Evolutionary conservation across 2,113 vertebrate species (phyloP).

Genomic region (Cyanoramphus novaezelandiae): DNA sequence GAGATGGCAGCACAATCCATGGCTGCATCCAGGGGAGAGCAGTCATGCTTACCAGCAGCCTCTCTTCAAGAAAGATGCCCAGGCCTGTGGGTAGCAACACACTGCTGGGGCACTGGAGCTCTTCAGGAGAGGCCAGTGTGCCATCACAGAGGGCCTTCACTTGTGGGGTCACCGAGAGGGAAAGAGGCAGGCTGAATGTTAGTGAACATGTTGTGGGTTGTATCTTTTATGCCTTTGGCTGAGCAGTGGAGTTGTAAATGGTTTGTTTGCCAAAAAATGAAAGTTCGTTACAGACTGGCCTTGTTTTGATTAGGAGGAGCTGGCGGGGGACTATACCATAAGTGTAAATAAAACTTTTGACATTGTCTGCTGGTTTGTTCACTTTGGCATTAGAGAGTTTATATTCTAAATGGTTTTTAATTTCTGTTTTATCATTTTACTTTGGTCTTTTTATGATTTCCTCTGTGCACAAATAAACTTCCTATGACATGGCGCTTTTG

Average conservation of each 20-base stretch:
- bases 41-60: neutral
- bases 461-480: neutral
- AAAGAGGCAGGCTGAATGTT: neutral
- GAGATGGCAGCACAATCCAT: fast-evolving
- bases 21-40: neutral
- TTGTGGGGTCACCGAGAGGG: neutral
- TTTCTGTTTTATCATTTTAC: neutral
- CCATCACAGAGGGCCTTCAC: neutral
- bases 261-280: conserved; percentile 11
- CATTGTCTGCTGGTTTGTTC: neutral
- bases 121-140: neutral
- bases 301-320: conserved; percentile 44
- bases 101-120: neutral
- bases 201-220: neutral
- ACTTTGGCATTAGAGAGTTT: neutral
- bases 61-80: neutral
- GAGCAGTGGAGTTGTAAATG: neutral
- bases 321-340: neutral
- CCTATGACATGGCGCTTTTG: neutral
- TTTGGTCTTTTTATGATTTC: neutral
- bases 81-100: neutral
- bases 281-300: neutral
- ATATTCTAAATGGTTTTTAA: neutral
- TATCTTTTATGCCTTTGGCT: neutral
- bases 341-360: neutral